A percentile compares a stretch with the other conserved stretches of the same genome.
These are phyloP conservation scores for Poliocrania exsul DNA, from an alignment of 2,797 vertebrate species.

Conservation along the genomic window DNA sequence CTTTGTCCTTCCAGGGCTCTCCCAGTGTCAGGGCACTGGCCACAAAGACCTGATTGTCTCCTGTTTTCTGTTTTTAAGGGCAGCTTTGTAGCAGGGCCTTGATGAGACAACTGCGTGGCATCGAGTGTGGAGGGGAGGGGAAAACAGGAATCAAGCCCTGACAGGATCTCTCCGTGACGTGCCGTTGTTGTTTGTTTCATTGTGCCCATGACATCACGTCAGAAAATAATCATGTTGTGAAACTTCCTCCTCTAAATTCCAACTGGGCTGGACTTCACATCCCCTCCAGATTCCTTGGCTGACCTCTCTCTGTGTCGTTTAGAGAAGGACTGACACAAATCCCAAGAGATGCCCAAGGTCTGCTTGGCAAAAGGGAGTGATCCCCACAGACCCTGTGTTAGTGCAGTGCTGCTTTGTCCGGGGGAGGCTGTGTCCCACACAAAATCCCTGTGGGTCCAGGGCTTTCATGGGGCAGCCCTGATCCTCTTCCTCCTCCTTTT, in stretches of 20 bases:
- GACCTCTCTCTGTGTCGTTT: neutral
- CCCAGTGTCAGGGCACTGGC: rapidly evolving
- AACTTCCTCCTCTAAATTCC: neutral
- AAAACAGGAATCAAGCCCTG: neutral
- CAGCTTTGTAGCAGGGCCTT: neutral
- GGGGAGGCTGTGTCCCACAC: rapidly evolving
- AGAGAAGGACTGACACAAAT: rapidly evolving
- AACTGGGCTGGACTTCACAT: neutral
- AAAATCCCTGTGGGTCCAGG: rapidly evolving
- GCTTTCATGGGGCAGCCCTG: rapidly evolving
- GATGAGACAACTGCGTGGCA: neutral
- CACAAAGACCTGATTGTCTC: conserved; percentile 36
- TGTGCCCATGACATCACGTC: neutral
- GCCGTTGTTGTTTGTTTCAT: neutral
- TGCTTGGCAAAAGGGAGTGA: rapidly evolving
- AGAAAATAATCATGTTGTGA: neutral
- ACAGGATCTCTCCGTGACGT: neutral
- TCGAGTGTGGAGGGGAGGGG: neutral
- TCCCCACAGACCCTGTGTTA: rapidly evolving
- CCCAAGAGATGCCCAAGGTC: rapidly evolving
- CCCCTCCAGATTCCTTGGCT: neutral
- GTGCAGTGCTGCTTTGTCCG: rapidly evolving
- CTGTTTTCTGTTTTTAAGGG: neutral
- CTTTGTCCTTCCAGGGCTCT: neutral
- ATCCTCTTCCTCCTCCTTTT: neutral